Evolutionary conservation across 1,140 invertebrate species (phyloP), one percentile per base, ranked within the genome.

Genomic region (Sarcophaga bullata): DNA sequence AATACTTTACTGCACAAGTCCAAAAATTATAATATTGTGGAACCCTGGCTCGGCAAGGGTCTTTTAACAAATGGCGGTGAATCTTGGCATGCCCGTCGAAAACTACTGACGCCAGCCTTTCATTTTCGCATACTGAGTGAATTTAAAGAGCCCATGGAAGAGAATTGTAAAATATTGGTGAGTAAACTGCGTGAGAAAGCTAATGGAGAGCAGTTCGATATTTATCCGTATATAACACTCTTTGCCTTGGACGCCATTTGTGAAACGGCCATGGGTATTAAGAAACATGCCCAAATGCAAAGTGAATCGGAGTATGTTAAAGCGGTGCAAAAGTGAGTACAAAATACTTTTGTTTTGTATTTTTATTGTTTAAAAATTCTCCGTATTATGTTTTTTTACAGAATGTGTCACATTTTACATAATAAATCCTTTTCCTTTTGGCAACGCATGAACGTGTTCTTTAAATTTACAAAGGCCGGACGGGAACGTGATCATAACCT

Each of bases 61-160:
- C 90, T 96, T 9, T 86, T 95, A 0, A 94, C 93, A 2, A 94
- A 92, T 82, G 81, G 90, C 73, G 96, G 95, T 62, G 89, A 91
- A 11, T 96, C 96, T 90, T 98, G 97, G 96, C 93, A 93, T 73
- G 86, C 88, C 0, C 91, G 96, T n/a, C 91, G 97, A 80, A 97
- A 96, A 91, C 91, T 98, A 54, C 88, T 98, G 1, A 97, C 97
- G 0, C 96, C 96, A 2, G 94, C 96, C 0, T 98, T 98, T 90
- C 97, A 98, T 90, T 98, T 97, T 88, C 95, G 95, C 85, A 96
- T 98, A 82, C 91, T 98, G 0, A 92, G 94, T 84, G 93, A 96
- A 85, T 98, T 97, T 89, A 86, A 95, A 37, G 91, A 92, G 6
- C 92, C 94, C 9, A 95, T 92, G 86, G 89, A 91, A 85, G 90